Conservation (phyloP, 2,113 vertebrate genomes). For the Ceuthmochares aereus region DNA sequence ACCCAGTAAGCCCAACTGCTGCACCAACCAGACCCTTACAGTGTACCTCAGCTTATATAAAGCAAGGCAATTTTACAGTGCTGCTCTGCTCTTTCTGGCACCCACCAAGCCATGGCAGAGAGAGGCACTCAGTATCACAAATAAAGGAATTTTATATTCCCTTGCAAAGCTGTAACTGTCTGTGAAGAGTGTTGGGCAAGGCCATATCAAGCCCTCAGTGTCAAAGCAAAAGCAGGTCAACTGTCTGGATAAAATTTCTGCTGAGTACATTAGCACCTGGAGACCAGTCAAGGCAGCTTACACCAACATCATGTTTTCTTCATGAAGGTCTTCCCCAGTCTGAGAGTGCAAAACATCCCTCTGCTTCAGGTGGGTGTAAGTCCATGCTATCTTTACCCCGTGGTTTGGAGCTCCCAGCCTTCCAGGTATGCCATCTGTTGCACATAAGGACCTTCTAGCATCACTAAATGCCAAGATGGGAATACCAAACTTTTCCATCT, state of each 20-base stretch:
- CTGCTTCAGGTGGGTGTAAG: neutral
- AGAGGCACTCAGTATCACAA: neutral
- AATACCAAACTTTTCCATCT: neutral
- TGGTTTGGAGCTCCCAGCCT: neutral
- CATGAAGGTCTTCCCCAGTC: neutral
- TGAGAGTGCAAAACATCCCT: neutral
- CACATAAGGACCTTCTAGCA: neutral
- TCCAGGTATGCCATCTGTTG: rapidly evolving
- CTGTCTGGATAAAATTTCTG: neutral
- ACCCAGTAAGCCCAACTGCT: neutral
- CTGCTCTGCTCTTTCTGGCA: neutral
- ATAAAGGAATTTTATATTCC: neutral
- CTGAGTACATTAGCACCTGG: neutral
- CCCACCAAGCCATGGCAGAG: neutral
- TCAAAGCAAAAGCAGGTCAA: neutral
- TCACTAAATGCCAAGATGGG: neutral
- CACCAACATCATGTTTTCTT: neutral
- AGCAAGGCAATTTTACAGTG: neutral
- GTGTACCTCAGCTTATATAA: neutral
- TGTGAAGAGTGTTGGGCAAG: neutral
- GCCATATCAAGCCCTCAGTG: neutral
- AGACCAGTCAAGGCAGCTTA: neutral
- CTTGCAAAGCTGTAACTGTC: neutral
- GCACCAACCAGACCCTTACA: neutral
- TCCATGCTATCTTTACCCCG: neutral